Conservation (phyloP, 2,113 vertebrate species). For the Eolophus roseicapilla region DNA sequence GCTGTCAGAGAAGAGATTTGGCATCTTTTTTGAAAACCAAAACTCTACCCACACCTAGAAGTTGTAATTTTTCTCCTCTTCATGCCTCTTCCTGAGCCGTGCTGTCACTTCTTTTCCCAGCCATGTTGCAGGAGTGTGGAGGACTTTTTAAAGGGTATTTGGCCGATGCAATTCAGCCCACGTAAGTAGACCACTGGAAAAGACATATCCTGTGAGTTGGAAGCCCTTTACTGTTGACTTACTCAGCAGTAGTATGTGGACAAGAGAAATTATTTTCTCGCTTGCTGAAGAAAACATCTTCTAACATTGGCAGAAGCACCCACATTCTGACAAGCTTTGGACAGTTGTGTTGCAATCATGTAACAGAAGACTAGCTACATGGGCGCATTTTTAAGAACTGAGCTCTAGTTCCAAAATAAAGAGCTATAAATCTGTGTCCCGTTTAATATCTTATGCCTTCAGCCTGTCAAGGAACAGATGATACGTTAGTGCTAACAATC, state of each 20-base stretch:
- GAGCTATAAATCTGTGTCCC: background rate
- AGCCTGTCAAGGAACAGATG: background rate
- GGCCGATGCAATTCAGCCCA: background rate
- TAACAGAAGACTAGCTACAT: background rate
- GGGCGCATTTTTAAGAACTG: background rate
- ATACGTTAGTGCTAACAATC: background rate
- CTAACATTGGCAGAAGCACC: background rate
- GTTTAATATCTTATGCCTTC: background rate
- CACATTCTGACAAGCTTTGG: background rate
- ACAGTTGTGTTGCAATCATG: fast-evolving
- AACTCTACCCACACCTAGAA: background rate
- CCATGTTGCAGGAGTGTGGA: background rate
- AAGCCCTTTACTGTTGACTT: background rate
- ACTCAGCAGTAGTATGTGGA: background rate
- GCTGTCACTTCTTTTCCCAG: background rate
- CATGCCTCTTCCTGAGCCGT: background rate
- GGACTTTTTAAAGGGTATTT: background rate
- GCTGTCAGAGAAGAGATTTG: background rate
- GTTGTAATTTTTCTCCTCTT: background rate
- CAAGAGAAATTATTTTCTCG: background rate
- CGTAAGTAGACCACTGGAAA: fast-evolving
- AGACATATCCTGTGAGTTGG: background rate
- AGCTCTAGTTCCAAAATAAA: background rate
- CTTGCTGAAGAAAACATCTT: background rate
- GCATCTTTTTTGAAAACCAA: background rate